phyloP scores from a whole-genome alignment of 2,113 vertebrate genomes.

The Ctenodactylus gundi region DNA sequence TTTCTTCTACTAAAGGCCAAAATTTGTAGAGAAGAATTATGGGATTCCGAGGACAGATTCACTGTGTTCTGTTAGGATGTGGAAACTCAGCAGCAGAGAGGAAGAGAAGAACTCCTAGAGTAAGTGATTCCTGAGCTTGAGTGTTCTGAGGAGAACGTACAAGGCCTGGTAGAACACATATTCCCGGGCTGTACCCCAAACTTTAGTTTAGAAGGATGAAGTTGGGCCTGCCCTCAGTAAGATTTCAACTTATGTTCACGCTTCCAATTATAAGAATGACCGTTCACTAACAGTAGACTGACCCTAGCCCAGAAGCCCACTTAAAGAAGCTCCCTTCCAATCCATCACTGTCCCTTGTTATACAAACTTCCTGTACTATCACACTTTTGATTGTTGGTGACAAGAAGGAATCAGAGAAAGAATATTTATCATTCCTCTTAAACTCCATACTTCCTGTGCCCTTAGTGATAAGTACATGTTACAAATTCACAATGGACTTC shows the following conservation, averaged over 20 bases:
- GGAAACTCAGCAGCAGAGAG: neutral
- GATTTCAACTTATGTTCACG: neutral
- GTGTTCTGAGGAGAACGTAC: neutral
- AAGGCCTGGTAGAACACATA: neutral
- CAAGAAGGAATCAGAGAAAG: neutral
- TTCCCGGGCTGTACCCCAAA: neutral
- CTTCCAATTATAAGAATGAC: neutral
- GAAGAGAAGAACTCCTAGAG: neutral
- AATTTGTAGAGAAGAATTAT: neutral
- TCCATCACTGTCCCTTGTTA: neutral
- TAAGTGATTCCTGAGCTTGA: neutral
- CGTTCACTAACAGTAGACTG: neutral
- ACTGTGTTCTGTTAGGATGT: neutral
- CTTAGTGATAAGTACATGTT: neutral
- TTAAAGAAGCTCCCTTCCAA: neutral
- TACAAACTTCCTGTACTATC: neutral
- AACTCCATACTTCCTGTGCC: neutral
- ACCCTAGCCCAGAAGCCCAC: fast-evolving
- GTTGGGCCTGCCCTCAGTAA: too few species aligned
- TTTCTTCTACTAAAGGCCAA: neutral
- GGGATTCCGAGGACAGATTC: neutral
- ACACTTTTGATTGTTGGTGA: neutral
- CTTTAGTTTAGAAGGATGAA: too few species aligned
- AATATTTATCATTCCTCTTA: neutral
- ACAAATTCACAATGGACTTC: neutral